Conservation (phyloP, 2,888 invertebrate species). For the Neoscelio sp. region DNA sequence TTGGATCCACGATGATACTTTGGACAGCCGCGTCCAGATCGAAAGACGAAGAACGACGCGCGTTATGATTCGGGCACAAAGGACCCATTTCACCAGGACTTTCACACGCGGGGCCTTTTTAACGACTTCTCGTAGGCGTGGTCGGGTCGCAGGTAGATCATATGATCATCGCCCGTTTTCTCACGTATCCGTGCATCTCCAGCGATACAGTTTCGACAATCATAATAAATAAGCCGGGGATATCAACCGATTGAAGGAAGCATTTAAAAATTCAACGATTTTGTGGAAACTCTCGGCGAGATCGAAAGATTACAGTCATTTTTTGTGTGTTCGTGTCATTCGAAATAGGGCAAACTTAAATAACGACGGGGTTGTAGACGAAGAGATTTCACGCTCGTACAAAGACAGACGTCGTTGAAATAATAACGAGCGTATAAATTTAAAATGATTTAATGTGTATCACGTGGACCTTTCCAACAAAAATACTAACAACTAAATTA, state of each 20-base stretch:
- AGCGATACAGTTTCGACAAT: slow-evolving; percentile 52
- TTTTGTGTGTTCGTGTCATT: slow-evolving; percentile 42
- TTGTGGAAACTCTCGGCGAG: slow-evolving; percentile 21
- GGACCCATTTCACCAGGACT: slow-evolving; percentile 72
- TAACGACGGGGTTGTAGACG: slow-evolving; percentile 30
- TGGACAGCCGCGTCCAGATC: slow-evolving; percentile 1
- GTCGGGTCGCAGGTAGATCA: slow-evolving; percentile 73
- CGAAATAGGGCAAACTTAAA: slow-evolving; percentile 38
- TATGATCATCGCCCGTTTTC: slow-evolving; percentile 63
- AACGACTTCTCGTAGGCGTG: slow-evolving; percentile 72
- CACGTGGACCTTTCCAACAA: slow-evolving; percentile 24
- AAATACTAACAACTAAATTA: slow-evolving; percentile 55
- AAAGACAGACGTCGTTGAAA: slow-evolving; percentile 4
- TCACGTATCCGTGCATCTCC: slow-evolving; percentile 56
- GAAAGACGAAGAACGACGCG: slow-evolving; percentile 64
- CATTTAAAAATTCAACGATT: slow-evolving; percentile 34
- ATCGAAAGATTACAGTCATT: slow-evolving; percentile 33
- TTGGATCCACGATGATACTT: slow-evolving; percentile 23
- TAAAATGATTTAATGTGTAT: slow-evolving; percentile 57
- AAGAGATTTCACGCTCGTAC: slow-evolving; percentile 37
- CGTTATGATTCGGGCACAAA: slow-evolving; percentile 75
- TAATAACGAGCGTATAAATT: slow-evolving; percentile 31
- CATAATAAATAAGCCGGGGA: slow-evolving; percentile 18
- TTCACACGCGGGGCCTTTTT: slow-evolving; percentile 75
- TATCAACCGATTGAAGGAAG: slow-evolving; percentile 17